Percentiles rank a stretch among this genome's conserved stretches.
Evolutionary conservation across 35 echinoderm and acorn worm genomes (phyloP).

Genomic region (Nesometra sesokonis): DNA sequence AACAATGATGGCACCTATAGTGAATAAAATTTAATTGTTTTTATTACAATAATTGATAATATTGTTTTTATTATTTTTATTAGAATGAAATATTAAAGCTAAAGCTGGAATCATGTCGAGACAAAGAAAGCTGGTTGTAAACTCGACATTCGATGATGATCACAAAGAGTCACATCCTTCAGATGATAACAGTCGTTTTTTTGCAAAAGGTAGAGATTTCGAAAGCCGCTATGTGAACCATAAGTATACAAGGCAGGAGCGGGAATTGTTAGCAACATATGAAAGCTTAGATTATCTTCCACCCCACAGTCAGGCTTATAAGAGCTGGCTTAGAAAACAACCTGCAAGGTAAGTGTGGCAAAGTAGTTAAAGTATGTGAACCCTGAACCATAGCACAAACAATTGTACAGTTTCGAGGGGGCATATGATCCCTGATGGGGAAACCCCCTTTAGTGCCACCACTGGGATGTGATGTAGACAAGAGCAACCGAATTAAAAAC

Average conservation of each 20-base stretch:
- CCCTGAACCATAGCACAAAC: too few relatives aligned
- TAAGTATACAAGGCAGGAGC: constrained; percentile 78
- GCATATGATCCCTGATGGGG: too few relatives aligned
- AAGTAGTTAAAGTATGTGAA: neutral
- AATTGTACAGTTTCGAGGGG: too few relatives aligned
- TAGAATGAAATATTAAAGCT: too few relatives aligned
- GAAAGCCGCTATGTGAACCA: constrained; percentile 94
- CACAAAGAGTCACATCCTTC: constrained; percentile 53
- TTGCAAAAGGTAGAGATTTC: constrained; percentile 84
- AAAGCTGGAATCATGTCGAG: neutral
- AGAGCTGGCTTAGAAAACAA: constrained; percentile 90
- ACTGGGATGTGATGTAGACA: too few relatives aligned
- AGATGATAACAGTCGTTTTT: constrained; percentile 82
- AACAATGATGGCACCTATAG: too few relatives aligned
- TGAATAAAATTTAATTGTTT: too few relatives aligned
- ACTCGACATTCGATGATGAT: neutral
- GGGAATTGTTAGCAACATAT: constrained; percentile 60
- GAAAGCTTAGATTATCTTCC: constrained; percentile 93
- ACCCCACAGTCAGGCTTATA: constrained; percentile 91
- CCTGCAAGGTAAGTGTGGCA: constrained; percentile 67
- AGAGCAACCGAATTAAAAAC: too few relatives aligned
- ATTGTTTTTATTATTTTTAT: too few relatives aligned
- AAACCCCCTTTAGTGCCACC: too few relatives aligned
- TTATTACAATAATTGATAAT: too few relatives aligned
- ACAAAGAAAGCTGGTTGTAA: neutral